A percentile compares a stretch with the other conserved stretches of the same genome.
Evolutionary conservation across 2,888 invertebrate genomes (phyloP).

Genomic region (Spisula subtruncata): DNA sequence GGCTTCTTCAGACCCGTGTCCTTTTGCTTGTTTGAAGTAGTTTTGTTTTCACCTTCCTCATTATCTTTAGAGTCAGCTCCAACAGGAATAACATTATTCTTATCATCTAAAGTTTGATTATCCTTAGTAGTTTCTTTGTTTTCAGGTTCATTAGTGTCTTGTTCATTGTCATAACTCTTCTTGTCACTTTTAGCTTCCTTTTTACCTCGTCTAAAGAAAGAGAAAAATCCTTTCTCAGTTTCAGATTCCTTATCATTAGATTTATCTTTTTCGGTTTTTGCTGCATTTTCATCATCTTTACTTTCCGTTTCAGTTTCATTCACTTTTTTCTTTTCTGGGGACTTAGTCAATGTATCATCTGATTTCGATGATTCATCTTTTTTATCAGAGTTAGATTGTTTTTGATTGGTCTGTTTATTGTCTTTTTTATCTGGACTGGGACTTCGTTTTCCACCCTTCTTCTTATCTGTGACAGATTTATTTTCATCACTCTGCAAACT

Average conservation of each 20-base stretch:
- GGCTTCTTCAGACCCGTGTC: slow-evolving; percentile 43
- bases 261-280: not conserved
- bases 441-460: not conserved
- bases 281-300: not conserved
- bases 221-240: slow-evolving; percentile 18
- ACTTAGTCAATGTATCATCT: not conserved
- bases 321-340: not conserved
- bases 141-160: not conserved
- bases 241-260: not conserved
- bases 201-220: slow-evolving; percentile 8
- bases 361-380: not conserved
- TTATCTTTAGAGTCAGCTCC: not conserved
- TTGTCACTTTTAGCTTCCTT: not conserved
- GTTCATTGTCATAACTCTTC: not conserved
- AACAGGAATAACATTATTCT: not conserved
- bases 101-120: not conserved
- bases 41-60: slow-evolving; percentile 49
- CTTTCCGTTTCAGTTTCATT: not conserved
- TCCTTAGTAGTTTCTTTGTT: not conserved
- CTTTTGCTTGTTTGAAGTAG: slow-evolving; percentile 25
- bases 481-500: not conserved
- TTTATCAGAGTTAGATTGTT: not conserved
- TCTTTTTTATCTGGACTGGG: not conserved
- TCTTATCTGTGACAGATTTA: not conserved
- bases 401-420: not conserved